phyloP scores from a whole-genome alignment of 2,113 vertebrate species.

The Callocephalon fimbriatum region DNA sequence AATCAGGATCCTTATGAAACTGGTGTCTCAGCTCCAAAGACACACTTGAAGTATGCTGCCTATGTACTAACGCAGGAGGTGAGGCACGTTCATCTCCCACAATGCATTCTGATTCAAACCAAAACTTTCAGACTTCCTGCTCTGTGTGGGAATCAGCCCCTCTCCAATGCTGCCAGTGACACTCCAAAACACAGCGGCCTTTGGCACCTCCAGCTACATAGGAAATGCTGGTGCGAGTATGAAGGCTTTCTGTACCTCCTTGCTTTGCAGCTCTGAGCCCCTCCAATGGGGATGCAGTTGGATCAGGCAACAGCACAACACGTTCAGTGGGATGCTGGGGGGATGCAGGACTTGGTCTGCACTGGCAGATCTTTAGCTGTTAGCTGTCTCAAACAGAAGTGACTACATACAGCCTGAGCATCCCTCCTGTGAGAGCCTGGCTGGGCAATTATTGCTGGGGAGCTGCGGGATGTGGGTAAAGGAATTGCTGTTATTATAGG shows the following conservation, averaged over 20 bases:
- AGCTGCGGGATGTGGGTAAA: accelerated
- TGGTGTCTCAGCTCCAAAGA: neutral
- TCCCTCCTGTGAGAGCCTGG: neutral
- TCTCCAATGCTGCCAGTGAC: neutral
- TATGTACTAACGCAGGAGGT: neutral
- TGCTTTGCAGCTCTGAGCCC: neutral
- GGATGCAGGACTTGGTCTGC: neutral
- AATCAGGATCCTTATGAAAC: neutral
- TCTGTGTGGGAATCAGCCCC: neutral
- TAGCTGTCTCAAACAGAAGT: neutral
- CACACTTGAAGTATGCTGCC: neutral
- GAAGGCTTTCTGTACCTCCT: neutral
- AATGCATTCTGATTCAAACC: neutral
- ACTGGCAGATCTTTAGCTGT: neutral
- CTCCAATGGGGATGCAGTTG: neutral
- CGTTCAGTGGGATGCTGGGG: neutral
- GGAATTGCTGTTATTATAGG: neutral
- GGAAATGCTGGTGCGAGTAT: neutral
- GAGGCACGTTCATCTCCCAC: neutral
- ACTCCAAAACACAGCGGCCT: neutral
- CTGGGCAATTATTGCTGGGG: neutral
- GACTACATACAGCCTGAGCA: neutral
- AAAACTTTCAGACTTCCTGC: neutral
- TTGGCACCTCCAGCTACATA: neutral
- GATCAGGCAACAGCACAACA: neutral